phyloP scores from a whole-genome alignment of 2,113 vertebrate genomes.

The Phylloscopus whistleri region DNA sequence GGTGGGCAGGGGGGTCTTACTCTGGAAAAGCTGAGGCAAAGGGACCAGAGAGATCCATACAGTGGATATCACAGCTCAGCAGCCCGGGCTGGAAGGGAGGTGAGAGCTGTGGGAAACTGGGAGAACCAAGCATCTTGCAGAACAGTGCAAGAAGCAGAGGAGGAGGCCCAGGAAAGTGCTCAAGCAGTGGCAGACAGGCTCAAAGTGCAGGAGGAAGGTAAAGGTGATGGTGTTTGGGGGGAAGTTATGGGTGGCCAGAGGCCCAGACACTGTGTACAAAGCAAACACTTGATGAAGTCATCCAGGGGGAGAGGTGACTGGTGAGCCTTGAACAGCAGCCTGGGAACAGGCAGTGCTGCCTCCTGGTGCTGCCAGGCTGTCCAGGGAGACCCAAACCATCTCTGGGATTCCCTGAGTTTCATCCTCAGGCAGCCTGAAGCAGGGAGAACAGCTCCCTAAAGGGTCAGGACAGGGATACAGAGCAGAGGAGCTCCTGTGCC shows the following conservation, averaged over 20 bases:
- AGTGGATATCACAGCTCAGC: background rate
- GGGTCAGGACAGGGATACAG: background rate
- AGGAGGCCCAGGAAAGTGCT: background rate
- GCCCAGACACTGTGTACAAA: background rate
- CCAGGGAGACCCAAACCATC: background rate
- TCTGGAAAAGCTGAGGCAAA: background rate
- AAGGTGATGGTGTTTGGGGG: background rate
- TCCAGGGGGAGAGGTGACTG: background rate
- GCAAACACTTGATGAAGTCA: background rate
- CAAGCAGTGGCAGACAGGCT: background rate
- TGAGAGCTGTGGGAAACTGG: background rate
- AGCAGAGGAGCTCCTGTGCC: background rate
- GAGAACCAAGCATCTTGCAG: background rate
- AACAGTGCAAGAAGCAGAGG: background rate
- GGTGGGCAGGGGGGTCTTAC: background rate
- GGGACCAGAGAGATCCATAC: accelerated
- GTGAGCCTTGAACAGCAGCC: background rate
- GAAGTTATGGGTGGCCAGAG: background rate
- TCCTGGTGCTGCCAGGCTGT: background rate
- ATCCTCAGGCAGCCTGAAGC: background rate
- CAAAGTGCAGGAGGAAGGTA: background rate
- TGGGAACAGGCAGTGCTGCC: background rate
- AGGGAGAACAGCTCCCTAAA: background rate
- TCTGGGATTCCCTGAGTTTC: background rate
- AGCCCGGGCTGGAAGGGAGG: background rate